Base-by-base conservation (phyloP, 2,888 invertebrate genomes). In the Orchesellides sinensis region DNA sequence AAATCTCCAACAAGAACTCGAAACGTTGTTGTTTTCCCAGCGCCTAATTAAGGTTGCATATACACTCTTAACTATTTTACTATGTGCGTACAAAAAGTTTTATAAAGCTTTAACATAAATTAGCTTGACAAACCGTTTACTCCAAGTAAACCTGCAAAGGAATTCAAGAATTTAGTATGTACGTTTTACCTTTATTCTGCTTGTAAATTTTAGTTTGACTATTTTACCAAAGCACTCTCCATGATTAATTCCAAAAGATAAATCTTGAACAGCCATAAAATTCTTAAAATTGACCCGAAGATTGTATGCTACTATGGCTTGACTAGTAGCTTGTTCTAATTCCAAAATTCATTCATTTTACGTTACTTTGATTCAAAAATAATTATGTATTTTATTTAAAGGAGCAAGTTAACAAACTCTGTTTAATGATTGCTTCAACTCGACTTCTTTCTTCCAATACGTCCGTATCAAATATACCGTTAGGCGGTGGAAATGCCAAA, bases 241-340 rank as follows among this genome's bases (percentile, higher is more conserved):
- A 85, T 89, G 88, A 4, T 89, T 92, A 8, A 95, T 93, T 0
- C 93, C 93, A 89, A 96, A 94, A 88, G 92, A 93, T 78, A 95
- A 89, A 14, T 93, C 93, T 49, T 92, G 91, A 0, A 95, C 94
- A 0, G 94, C 94, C 45, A 90, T 85, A 54, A 91, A 88, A 0
- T 90, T 78, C 0, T 90, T 89, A 87, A 65, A 85, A 6, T 61
- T 23, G 52, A 82, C 70, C 2, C 47, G 21, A 4, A 86, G 17
- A 29, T 82, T 65, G 19, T 54, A 14, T 2, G 59, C 74, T 14
- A 83, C 27, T 21, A 85, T 52, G 1, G 73, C 80, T 5, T 83
- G 21, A 40, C 75, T 52, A 61, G 21, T 40, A 2, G n/a, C 29
- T 56, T 70, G 6, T n/a, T 14, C 47, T 47, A 47, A 17, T n/a